Evolutionary conservation across 2,797 vertebrate species (phyloP).

Genomic region (Epinephelus awoara): DNA sequence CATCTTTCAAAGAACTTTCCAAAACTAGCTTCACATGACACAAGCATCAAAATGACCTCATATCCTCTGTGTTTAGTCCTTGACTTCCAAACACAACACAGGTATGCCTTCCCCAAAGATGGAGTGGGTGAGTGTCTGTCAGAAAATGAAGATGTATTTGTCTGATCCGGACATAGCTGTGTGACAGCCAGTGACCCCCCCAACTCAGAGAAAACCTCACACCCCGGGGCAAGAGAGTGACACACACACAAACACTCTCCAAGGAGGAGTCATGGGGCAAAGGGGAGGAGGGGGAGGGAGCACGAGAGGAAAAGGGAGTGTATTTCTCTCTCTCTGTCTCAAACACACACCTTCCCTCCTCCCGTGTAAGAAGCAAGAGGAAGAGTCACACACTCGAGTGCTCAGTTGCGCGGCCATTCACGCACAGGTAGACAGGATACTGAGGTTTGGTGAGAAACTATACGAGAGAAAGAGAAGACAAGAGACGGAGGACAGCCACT

Average conservation of each 20-base stretch:
- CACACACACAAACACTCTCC: slow-evolving; percentile 47
- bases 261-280: slow-evolving; percentile 79
- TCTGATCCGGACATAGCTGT: slow-evolving; percentile 83
- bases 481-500: slow-evolving; percentile 51
- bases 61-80: slow-evolving; percentile 6
- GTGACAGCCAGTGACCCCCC: slow-evolving; percentile 71
- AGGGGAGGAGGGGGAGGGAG: slow-evolving; percentile 66
- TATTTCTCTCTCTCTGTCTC: slow-evolving; percentile 60
- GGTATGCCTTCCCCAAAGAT: slow-evolving; percentile 47
- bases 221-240: slow-evolving; percentile 61
- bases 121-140: slow-evolving; percentile 49
- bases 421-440: slow-evolving; percentile 66
- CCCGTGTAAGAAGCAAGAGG: slow-evolving; percentile 75
- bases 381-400: slow-evolving; percentile 55
- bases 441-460: slow-evolving; percentile 49
- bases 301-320: slow-evolving; percentile 71
- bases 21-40: slow-evolving; percentile 5
- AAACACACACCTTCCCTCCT: slow-evolving; percentile 75
- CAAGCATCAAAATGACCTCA: slow-evolving; percentile 34
- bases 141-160: slow-evolving; percentile 76
- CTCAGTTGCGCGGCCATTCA: slow-evolving; percentile 50
- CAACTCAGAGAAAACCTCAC: slow-evolving; percentile 62
- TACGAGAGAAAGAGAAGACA: slow-evolving; percentile 24
- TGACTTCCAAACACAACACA: slow-evolving; percentile 41
- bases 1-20: not conserved